A percentile compares a stretch with the other conserved stretches of the same genome.
Evolutionary conservation across 2,888 invertebrate genomes (phyloP).

Genomic region (Cheilosia vernalis): DNA sequence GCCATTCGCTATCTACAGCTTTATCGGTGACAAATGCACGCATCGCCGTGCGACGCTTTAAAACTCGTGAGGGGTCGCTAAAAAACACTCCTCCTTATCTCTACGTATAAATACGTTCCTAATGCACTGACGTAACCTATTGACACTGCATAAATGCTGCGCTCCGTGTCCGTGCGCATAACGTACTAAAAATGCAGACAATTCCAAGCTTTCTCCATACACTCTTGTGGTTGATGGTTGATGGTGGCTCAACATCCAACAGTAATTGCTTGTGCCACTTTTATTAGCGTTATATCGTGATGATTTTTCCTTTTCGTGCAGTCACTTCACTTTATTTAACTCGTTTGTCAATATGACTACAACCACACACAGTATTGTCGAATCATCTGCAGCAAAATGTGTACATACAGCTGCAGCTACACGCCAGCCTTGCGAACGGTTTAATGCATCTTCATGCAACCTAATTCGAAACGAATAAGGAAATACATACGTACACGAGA

Average conservation of each 20-base stretch:
- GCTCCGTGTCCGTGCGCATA: neutral
- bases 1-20: too few species aligned
- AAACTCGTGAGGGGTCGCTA: too few species aligned
- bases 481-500: constrained; percentile 15
- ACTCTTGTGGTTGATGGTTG: neutral
- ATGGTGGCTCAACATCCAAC: constrained; percentile 28
- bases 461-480: constrained; percentile 44
- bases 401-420: constrained; percentile 1
- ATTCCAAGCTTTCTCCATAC: constrained; percentile 1
- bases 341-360: constrained; percentile 36
- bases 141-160: constrained; percentile 19
- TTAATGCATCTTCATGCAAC: constrained; percentile 44
- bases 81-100: too few species aligned
- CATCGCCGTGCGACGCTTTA: too few species aligned
- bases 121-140: constrained; percentile 23
- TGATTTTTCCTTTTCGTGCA: constrained; percentile 27
- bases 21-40: too few species aligned
- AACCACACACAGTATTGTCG: constrained; percentile 20
- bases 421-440: constrained; percentile 25
- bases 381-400: neutral
- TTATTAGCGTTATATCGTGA: constrained; percentile 31
- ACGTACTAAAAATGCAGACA: neutral
- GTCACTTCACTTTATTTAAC: constrained; percentile 8
- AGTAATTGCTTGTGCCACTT: constrained; percentile 50
- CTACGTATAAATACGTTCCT: neutral